These are phyloP conservation scores for Todiramphus chloris DNA, from an alignment of 2,113 vertebrate species.

Conservation along the genomic window DNA sequence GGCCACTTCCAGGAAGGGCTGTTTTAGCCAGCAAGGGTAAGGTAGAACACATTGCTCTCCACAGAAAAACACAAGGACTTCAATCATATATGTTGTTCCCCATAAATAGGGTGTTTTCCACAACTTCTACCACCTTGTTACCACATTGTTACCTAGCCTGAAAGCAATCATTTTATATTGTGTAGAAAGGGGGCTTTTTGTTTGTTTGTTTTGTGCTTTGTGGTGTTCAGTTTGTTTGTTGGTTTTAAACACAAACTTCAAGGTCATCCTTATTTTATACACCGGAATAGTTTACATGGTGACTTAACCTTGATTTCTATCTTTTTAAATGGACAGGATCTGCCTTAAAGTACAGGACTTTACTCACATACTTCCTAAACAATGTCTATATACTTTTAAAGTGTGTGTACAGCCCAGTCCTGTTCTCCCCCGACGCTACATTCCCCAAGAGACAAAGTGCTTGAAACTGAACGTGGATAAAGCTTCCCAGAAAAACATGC, in stretches of 20 bases:
- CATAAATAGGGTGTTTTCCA: background rate
- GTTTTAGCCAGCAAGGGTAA: accelerated
- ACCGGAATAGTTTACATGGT: background rate
- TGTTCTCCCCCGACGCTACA: background rate
- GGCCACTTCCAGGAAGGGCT: accelerated
- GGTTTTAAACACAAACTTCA: background rate
- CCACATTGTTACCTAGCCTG: no score
- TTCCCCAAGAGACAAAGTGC: background rate
- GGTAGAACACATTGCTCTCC: background rate
- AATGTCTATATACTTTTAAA: background rate
- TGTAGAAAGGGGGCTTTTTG: accelerated
- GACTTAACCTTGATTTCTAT: background rate
- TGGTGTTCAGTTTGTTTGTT: background rate
- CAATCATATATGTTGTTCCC: background rate
- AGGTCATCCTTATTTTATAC: background rate
- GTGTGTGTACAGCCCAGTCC: background rate
- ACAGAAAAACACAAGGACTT: background rate
- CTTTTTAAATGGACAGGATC: background rate
- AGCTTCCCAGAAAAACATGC: background rate
- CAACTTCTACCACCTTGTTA: background rate
- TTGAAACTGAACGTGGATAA: background rate
- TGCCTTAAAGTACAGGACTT: background rate
- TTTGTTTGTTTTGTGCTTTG: background rate
- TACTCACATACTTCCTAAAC: background rate
- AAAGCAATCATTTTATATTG: background rate